Evolutionary conservation across 2,888 invertebrate genomes (phyloP), one percentile per base, ranked within the genome.

Genomic region (Aporophyla nigra): DNA sequence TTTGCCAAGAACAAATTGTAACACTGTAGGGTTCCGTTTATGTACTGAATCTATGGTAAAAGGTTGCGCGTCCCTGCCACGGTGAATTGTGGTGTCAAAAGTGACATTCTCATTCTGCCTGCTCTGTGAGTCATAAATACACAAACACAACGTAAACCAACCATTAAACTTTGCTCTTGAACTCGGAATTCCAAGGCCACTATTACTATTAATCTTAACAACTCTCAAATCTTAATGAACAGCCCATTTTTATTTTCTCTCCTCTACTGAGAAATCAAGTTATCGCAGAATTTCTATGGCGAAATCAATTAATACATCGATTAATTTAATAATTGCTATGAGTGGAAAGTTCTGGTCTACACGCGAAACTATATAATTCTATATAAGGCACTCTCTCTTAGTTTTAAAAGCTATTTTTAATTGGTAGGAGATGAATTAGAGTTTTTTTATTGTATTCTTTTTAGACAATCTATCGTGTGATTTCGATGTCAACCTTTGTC

Each of bases 221-320:
- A 68, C 76, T 63, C 59, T 63, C 63, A 21, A 71, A 74, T 65
- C 16, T 61, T 73, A 61, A 63, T 43, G 62, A 73, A 65, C 54
- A 21, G 56, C 56, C 61, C 72, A 56, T 80, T 78, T 80, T 74
- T 21, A 71, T 62, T 82, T 76, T 75, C 71, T 43, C 71, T 68
- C 59, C 33, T 53, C 71, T 68, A 70, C 71, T 54, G 21, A 70
- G 74, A 83, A 80, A 83, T 76, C 77, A 66, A 80, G 87, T 70
- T 78, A 83, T 78, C 80, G 73, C 71, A 72, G 61, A 78, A 82
- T 74, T 80, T 78, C 71, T 76, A 83, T 86, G 54, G 75, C 83
- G 54, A 86, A 87, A 87, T 86, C 86, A 78, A 73, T 82, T 82
- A 85, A 77, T 69, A 63, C 74, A 74, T 74, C 82, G 62, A 74